Conservation (phyloP, 1,140 invertebrate species). For the Apis dorsata region DNA sequence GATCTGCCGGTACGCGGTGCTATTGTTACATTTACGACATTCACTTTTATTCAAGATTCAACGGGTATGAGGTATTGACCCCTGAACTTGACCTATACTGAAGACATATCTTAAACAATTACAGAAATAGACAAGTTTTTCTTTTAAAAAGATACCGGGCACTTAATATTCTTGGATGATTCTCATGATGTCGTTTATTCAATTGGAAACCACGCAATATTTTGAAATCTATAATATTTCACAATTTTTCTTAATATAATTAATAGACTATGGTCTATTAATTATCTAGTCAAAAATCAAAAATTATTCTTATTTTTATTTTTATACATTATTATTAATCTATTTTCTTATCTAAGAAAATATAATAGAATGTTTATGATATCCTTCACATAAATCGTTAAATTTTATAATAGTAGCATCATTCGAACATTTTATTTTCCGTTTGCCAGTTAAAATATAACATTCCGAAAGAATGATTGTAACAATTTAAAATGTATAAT, state of each 20-base stretch:
- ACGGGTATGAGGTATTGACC: constrained; percentile 59
- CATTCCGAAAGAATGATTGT: no score
- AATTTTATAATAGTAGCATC: not conserved
- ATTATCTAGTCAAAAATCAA: not conserved
- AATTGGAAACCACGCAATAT: not conserved
- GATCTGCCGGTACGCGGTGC: constrained; percentile 58
- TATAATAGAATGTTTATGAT: not conserved
- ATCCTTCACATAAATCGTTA: not conserved
- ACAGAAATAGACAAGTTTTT: not conserved
- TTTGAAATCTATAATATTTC: constrained; percentile 3
- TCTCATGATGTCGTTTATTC: not conserved
- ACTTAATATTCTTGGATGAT: not conserved
- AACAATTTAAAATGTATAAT: no score
- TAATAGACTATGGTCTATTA: no score
- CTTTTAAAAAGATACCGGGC: not conserved
- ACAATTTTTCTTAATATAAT: not conserved
- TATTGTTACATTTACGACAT: constrained; percentile 61
- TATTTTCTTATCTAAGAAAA: not conserved
- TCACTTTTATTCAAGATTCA: constrained; percentile 64
- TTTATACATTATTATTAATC: not conserved
- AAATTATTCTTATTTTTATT: not conserved
- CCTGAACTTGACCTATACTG: constrained; percentile 65
- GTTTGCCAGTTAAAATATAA: not conserved
- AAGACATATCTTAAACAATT: constrained; percentile 13
- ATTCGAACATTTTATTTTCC: not conserved